A percentile compares a stretch with the other conserved stretches of the same genome.
Conservation (phyloP, 2,113 vertebrate species). For the Oryzias woworae region DNA sequence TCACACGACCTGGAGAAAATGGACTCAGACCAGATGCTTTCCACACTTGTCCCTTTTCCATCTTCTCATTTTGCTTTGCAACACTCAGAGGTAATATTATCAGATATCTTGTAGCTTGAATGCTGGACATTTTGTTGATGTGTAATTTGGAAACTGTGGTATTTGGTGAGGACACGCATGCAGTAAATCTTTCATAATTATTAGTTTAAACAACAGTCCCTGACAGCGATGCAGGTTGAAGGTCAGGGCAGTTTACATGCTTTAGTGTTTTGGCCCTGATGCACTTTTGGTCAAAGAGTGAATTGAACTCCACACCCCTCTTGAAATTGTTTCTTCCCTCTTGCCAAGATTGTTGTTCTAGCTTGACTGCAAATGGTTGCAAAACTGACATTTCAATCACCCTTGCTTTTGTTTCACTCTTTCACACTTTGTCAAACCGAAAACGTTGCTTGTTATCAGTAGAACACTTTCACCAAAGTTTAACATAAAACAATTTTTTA, state of each 20-base stretch:
- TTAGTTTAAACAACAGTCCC: slow-evolving; percentile 38
- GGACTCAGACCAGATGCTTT: neutral
- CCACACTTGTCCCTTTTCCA: neutral
- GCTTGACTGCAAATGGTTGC: neutral
- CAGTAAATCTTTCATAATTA: slow-evolving; percentile 40
- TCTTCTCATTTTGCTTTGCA: neutral
- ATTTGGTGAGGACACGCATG: slow-evolving; percentile 33
- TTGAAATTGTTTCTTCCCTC: slow-evolving; percentile 17
- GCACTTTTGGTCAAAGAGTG: slow-evolving; percentile 43
- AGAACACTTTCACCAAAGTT: no score
- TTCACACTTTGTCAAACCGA: no score
- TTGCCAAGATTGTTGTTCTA: slow-evolving; percentile 11
- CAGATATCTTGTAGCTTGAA: slow-evolving; percentile 41
- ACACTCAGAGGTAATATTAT: slow-evolving; percentile 40
- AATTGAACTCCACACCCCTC: slow-evolving; percentile 53
- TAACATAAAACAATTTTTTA: no score
- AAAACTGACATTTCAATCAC: neutral
- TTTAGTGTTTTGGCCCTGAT: slow-evolving; percentile 37
- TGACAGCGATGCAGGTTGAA: slow-evolving; percentile 48
- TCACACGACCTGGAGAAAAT: slow-evolving; percentile 14
- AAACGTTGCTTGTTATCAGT: no score
- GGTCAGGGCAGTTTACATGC: slow-evolving; percentile 52
- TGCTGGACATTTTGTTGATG: slow-evolving; percentile 28
- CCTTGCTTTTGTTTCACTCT: no score
- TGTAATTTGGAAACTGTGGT: slow-evolving; percentile 17